These are phyloP conservation scores for Tachina grossa DNA, from an alignment of 2,888 invertebrate species.

Conservation along the genomic window DNA sequence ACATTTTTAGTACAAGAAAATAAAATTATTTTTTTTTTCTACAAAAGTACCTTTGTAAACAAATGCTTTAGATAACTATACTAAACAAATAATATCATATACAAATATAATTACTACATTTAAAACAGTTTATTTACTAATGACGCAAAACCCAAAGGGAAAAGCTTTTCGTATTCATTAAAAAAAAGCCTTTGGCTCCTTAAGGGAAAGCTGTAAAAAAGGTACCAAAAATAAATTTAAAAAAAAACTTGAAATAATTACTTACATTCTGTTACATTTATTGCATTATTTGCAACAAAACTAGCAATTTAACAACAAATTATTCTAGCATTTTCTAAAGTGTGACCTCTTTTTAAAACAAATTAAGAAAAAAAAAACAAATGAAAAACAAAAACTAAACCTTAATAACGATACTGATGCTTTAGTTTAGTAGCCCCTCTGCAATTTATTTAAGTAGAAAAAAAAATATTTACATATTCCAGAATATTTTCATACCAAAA, in stretches of 20 bases:
- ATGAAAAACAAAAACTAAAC: slow-evolving; percentile 16
- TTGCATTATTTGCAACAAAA: slow-evolving; percentile 54
- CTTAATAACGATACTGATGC: slow-evolving; percentile 51
- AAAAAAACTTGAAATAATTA: slow-evolving; percentile 59
- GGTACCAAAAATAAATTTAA: neutral
- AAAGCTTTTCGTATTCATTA: slow-evolving; percentile 37
- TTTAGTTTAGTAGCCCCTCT: slow-evolving; percentile 9
- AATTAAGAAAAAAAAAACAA: slow-evolving; percentile 4
- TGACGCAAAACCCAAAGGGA: slow-evolving; percentile 22
- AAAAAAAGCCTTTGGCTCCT: slow-evolving; percentile 41
- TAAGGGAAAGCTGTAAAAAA: neutral
- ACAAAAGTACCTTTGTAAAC: too few species aligned
- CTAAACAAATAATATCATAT: too few species aligned
- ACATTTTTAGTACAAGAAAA: too few species aligned
- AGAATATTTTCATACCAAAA: slow-evolving; percentile 19
- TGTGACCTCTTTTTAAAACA: slow-evolving; percentile 44
- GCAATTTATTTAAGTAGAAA: slow-evolving; percentile 34
- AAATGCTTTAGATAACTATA: too few species aligned
- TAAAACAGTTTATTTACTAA: slow-evolving; percentile 49
- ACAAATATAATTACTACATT: slow-evolving; percentile 17
- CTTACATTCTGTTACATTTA: slow-evolving; percentile 55
- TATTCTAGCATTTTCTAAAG: slow-evolving; percentile 41
- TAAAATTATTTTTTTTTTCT: too few species aligned
- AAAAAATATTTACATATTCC: slow-evolving; percentile 30
- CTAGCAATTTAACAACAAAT: slow-evolving; percentile 55